phyloP scores from a whole-genome alignment of 2,888 invertebrate genomes.

The Therioaphis trifolii region DNA sequence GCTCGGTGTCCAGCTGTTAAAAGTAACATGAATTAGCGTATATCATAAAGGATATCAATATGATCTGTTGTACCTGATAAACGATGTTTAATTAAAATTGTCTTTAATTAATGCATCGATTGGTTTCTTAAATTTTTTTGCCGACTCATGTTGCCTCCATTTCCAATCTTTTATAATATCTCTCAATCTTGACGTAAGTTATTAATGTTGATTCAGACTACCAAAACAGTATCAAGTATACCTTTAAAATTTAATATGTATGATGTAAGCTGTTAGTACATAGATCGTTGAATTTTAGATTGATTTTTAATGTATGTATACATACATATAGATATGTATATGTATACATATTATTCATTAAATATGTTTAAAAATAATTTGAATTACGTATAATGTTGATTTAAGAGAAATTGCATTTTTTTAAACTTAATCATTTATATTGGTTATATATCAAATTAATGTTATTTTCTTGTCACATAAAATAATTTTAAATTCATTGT shows the following conservation, averaged over 20 bases:
- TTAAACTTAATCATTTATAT: not conserved
- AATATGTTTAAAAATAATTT: not conserved
- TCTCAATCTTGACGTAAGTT: conserved; percentile 47
- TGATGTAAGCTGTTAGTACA: not conserved
- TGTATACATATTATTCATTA: too few species aligned
- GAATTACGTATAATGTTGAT: not conserved
- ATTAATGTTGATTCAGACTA: conserved; percentile 49
- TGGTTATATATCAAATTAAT: conserved; percentile 13
- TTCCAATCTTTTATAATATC: conserved; percentile 43
- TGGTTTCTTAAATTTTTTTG: conserved; percentile 41
- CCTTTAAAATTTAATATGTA: not conserved
- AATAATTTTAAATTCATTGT: conserved; percentile 44
- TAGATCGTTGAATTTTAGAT: not conserved
- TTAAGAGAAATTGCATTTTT: conserved; percentile 10
- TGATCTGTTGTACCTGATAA: conserved; percentile 53
- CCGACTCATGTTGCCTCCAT: conserved; percentile 43
- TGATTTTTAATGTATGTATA: conserved; percentile 14
- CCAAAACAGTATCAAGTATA: conserved; percentile 19
- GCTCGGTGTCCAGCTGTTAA: conserved; percentile 56
- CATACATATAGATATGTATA: too few species aligned
- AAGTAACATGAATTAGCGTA: conserved; percentile 54
- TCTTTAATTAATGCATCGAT: conserved; percentile 56
- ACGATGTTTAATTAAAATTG: conserved; percentile 62
- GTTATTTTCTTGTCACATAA: conserved; percentile 5
- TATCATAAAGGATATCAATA: conserved; percentile 42